Base-by-base conservation (phyloP, 2,888 invertebrate species). In the Diachrysia chrysitis region DNA sequence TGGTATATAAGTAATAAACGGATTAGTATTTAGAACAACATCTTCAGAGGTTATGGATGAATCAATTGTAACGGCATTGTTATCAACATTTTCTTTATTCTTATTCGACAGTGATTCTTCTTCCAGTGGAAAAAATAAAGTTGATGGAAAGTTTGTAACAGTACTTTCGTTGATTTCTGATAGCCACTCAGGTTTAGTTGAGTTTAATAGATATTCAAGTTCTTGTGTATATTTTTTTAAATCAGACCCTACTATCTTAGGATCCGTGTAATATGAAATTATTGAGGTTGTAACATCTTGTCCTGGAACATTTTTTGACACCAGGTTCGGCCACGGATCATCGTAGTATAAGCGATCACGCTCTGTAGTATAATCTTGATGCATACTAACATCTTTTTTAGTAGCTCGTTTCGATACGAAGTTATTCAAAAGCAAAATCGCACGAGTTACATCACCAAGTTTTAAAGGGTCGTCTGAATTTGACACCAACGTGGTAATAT, bases 381-480 rank as follows among this genome's bases (percentile, higher is more conserved):
- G 0, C 4, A 37, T 19, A 48, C 71, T 46, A 0, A 56, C 14
- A 59, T 61, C 37, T 19, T 55, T 61, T 42, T 71, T 67, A 51
- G 76, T 80, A 25, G 72, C 69, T 76, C 82, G 83, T 58, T 81
- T 84, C 2, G 73, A 75, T 6, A 81, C 69, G 58, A 82, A 82
- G 64, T 78, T 63, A 32, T 79, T 82, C 0, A 73, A 74, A 55
- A 71, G 62, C 51, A 69, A 48, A 23, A 70, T 76, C 19, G 80
- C 80, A 48, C 48, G 66, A 55, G 78, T 82, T 16, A 81, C 80
- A 51, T 81, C 82, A 0, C 54, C 62, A 23, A 82, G 57, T 57
- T 75, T 66, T 16, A 58, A 56, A 25, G 75, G 60, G 19, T 71
- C 64, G 7, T 68, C 42, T 21, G 71, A 61, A 23, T 60, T 65